These are phyloP conservation scores for Aramus guarauna DNA, from an alignment of 2,113 vertebrate genomes.

Conservation along the genomic window DNA sequence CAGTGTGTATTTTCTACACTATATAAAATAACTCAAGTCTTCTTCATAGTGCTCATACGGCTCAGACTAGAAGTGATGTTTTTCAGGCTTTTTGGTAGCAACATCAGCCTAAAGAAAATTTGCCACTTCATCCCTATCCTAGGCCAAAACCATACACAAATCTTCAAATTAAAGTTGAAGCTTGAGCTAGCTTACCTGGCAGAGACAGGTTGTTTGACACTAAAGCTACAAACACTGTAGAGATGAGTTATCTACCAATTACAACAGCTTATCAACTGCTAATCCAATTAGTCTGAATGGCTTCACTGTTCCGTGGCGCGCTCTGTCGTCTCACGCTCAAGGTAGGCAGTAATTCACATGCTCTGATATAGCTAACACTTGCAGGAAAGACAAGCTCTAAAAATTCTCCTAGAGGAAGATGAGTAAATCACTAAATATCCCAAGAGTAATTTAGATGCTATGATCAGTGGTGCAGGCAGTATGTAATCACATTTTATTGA, in stretches of 20 bases:
- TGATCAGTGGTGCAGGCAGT: slow-evolving; percentile 3
- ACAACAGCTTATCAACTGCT: neutral
- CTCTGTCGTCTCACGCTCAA: neutral
- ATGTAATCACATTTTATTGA: slow-evolving; percentile 36
- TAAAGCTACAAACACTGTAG: neutral
- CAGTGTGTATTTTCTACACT: neutral
- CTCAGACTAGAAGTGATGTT: neutral
- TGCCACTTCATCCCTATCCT: neutral
- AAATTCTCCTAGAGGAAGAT: neutral
- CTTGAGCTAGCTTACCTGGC: neutral
- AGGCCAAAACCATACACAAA: neutral
- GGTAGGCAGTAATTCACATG: neutral
- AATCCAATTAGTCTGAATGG: slow-evolving; percentile 3
- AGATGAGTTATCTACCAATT: slow-evolving; percentile 24
- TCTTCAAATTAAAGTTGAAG: neutral
- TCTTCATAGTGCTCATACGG: neutral
- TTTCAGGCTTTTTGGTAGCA: neutral
- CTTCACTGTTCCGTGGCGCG: neutral
- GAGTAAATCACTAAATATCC: slow-evolving; percentile 22
- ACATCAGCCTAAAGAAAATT: neutral
- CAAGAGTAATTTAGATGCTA: slow-evolving; percentile 14
- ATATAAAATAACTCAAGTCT: neutral
- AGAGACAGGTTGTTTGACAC: neutral
- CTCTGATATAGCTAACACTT: neutral
- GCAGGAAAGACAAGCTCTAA: neutral